These are phyloP conservation scores for Uloborus plumipes DNA, from an alignment of 2,888 invertebrate species.

Conservation along the genomic window DNA sequence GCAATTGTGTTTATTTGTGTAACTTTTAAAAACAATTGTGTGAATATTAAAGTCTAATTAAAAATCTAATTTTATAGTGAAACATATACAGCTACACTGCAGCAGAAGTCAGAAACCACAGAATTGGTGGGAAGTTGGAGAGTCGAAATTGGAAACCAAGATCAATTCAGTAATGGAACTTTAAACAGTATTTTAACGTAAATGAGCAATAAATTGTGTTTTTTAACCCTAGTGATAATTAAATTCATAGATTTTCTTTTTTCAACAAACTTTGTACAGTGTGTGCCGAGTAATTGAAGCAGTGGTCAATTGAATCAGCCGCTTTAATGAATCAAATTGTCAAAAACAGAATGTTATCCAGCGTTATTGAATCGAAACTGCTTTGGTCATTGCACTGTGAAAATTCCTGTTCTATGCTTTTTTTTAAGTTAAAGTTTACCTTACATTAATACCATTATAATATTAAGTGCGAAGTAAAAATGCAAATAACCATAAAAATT, in stretches of 20 bases:
- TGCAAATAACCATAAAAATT: too few relatives aligned
- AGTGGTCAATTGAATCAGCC: too few relatives aligned
- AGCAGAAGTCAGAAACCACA: slow-evolving; percentile 69
- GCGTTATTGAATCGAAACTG: too few relatives aligned
- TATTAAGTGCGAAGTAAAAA: too few relatives aligned
- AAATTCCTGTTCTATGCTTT: not conserved
- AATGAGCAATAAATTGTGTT: not conserved
- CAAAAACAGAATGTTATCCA: too few relatives aligned
- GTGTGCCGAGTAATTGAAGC: too few relatives aligned
- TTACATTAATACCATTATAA: too few relatives aligned
- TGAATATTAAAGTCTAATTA: not conserved
- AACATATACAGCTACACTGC: slow-evolving; percentile 32
- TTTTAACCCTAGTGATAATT: not conserved
- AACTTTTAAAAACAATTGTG: not conserved
- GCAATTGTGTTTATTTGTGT: not conserved
- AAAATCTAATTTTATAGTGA: slow-evolving; percentile 41
- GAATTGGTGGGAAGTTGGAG: slow-evolving; percentile 96
- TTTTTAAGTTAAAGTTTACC: too few relatives aligned
- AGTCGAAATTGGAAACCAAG: slow-evolving; percentile 95
- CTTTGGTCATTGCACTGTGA: too few relatives aligned
- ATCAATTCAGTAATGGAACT: slow-evolving; percentile 79
- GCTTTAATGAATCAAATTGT: too few relatives aligned
- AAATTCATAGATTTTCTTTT: not conserved
- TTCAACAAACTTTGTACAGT: not conserved
- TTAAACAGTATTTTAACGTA: not conserved